Evolutionary conservation across 2,888 invertebrate genomes (phyloP).

Genomic region (Agrochola circellaris): DNA sequence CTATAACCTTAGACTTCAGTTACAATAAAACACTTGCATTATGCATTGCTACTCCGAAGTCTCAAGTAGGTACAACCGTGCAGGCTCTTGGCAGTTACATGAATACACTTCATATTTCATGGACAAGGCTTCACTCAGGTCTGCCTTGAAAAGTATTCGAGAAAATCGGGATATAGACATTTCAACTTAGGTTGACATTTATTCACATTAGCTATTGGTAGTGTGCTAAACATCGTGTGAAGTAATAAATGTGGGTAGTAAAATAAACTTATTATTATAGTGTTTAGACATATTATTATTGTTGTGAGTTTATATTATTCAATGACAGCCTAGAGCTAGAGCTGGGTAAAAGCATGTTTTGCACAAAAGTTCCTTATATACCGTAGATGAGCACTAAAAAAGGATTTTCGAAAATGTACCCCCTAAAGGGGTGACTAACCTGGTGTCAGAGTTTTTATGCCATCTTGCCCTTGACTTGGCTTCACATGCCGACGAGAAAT

Average conservation of each 20-base stretch:
- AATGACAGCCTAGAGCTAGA: neutral
- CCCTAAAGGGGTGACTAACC: too few species aligned
- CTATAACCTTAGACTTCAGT: neutral
- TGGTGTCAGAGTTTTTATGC: too few species aligned
- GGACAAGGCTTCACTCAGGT: neutral
- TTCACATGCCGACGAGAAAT: too few species aligned
- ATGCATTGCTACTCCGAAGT: neutral
- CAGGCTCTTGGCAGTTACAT: constrained; percentile 8
- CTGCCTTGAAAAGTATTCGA: constrained; percentile 14
- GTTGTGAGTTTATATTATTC: neutral
- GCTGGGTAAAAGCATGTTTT: neutral
- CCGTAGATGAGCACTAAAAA: too few species aligned
- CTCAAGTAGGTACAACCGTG: neutral
- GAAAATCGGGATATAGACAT: constrained; percentile 2
- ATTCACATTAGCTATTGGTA: neutral
- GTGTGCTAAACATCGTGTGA: neutral
- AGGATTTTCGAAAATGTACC: too few species aligned
- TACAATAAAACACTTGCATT: constrained; percentile 25
- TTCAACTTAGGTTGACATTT: neutral
- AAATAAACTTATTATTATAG: neutral
- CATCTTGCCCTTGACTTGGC: too few species aligned
- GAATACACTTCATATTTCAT: constrained; percentile 39
- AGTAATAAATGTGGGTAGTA: neutral
- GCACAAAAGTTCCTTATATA: neutral
- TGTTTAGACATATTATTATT: too few species aligned